Evolutionary conservation across 2,113 vertebrate species (phyloP).

Genomic region (Recurvirostra avosetta): DNA sequence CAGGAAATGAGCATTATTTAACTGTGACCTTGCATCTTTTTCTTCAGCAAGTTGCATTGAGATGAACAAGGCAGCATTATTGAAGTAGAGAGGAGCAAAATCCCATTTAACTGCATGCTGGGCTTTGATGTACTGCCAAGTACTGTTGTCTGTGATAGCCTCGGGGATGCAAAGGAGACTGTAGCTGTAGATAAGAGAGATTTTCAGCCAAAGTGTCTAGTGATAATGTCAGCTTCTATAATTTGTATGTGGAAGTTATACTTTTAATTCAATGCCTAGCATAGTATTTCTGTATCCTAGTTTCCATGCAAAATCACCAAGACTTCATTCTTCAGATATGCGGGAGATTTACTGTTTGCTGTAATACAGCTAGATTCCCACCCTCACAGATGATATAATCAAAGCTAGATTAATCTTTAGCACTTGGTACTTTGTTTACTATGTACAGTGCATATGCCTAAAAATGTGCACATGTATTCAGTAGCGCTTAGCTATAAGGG

Average conservation of each 20-base stretch:
- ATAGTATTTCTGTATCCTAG: neutral
- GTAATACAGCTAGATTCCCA: neutral
- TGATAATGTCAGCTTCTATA: neutral
- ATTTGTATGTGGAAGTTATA: neutral
- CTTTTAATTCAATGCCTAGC: neutral
- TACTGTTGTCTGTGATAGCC: slow-evolving; percentile 20
- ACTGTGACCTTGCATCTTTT: slow-evolving; percentile 44
- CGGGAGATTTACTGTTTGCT: neutral
- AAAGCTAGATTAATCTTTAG: neutral
- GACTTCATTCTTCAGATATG: neutral
- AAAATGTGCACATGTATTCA: fast-evolving
- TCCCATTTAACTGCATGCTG: neutral
- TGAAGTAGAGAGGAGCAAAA: slow-evolving; percentile 3
- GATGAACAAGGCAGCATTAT: slow-evolving; percentile 36
- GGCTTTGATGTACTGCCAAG: slow-evolving; percentile 45
- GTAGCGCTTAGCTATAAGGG: neutral
- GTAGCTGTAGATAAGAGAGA: slow-evolving; percentile 23
- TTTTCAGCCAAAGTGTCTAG: neutral
- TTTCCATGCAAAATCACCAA: neutral
- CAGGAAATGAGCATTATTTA: slow-evolving; percentile 35
- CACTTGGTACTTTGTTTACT: neutral
- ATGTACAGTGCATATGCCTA: neutral
- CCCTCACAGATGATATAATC: neutral
- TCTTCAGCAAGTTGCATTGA: neutral
- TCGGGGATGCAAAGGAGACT: slow-evolving; percentile 12